phyloP scores from a whole-genome alignment of 2,888 invertebrate genomes.

The Trachelus stipa region DNA sequence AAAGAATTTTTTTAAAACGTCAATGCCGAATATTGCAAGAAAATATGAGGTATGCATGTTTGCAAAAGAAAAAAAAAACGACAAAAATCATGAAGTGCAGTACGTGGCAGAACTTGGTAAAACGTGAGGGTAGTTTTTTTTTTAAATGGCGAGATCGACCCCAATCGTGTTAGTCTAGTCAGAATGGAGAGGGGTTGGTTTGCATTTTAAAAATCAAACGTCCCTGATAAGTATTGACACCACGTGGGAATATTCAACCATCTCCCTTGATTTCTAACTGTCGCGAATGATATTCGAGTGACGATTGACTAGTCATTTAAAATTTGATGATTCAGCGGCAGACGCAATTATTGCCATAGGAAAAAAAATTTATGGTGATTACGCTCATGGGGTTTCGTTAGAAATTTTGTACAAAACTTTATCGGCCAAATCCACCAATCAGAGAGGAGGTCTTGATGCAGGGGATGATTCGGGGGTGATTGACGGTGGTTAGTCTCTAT shows the following conservation, averaged over 20 bases:
- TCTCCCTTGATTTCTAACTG: neutral
- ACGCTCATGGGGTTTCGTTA: too few relatives aligned
- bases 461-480: too few relatives aligned
- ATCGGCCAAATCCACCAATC: too few relatives aligned
- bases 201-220: constrained; percentile 45
- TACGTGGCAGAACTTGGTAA: neutral
- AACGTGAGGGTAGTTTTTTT: constrained; percentile 8
- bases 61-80: constrained; percentile 22
- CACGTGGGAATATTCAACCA: neutral
- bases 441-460: too few relatives aligned
- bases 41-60: neutral
- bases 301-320: too few relatives aligned
- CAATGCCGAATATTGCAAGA: neutral
- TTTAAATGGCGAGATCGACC: constrained; percentile 56
- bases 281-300: too few relatives aligned
- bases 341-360: too few relatives aligned
- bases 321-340: too few relatives aligned
- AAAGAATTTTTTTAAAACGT: neutral
- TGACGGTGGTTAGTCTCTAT: too few relatives aligned
- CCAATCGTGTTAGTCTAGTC: constrained; percentile 59
- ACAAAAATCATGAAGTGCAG: constrained; percentile 21
- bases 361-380: too few relatives aligned
- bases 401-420: too few relatives aligned
- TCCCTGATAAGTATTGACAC: constrained; percentile 22
- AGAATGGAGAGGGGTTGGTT: constrained; percentile 53